phyloP scores from a whole-genome alignment of 2,888 invertebrate species.

The Junonia oenone region DNA sequence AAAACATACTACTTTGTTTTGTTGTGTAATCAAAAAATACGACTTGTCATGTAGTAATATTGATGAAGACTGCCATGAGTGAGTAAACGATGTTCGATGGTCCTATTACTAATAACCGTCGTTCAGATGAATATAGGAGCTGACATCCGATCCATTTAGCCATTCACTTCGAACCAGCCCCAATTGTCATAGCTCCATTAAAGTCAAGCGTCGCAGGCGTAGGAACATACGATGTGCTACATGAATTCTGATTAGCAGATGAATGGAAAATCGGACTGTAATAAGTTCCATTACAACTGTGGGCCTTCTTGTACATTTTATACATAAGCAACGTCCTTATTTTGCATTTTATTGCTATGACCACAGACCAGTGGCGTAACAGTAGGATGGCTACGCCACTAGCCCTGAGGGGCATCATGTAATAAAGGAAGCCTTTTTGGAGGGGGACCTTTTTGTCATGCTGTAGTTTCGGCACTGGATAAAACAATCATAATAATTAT shows the following conservation, averaged over 20 bases:
- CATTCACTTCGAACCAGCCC: slow-evolving; percentile 16
- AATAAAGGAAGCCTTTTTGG: too few species aligned
- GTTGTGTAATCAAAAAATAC: neutral
- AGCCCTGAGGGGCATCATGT: too few species aligned
- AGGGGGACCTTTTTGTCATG: too few species aligned
- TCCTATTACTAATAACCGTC: slow-evolving; percentile 7
- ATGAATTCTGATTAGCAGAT: slow-evolving; percentile 27
- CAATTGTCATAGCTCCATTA: slow-evolving; percentile 27
- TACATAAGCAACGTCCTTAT: too few species aligned
- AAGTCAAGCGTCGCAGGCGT: slow-evolving; percentile 22
- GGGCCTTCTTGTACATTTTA: neutral
- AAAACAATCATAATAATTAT: too few species aligned
- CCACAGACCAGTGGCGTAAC: too few species aligned
- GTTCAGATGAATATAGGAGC: slow-evolving; percentile 8
- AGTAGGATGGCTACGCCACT: too few species aligned
- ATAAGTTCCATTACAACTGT: neutral
- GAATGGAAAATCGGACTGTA: slow-evolving; percentile 15
- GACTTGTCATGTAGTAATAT: neutral
- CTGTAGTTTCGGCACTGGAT: too few species aligned
- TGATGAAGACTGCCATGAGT: neutral
- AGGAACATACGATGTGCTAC: slow-evolving; percentile 21
- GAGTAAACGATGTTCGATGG: slow-evolving; percentile 11
- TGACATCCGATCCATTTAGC: slow-evolving; percentile 21
- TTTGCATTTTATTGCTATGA: too few species aligned
- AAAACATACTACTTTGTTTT: too few species aligned